Percentiles rank a stretch among this genome's conserved stretches.
Evolutionary conservation across 2,113 vertebrate genomes (phyloP).

Genomic region (Paracyprichromis sp.): DNA sequence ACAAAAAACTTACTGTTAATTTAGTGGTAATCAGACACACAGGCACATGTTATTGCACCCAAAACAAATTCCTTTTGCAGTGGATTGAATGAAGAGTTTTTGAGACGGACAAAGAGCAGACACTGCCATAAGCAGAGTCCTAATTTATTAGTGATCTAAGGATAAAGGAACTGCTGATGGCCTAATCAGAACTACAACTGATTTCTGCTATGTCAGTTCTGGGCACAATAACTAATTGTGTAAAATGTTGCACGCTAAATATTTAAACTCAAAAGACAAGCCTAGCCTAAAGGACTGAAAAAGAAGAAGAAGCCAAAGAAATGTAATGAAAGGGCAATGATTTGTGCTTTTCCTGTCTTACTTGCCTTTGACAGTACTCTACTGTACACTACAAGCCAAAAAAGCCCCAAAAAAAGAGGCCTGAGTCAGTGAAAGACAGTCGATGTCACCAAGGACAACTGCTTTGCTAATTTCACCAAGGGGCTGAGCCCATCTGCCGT

Average conservation of each 20-base stretch:
- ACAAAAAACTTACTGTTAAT: not conserved
- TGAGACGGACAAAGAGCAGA: not conserved
- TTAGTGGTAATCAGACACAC: not conserved
- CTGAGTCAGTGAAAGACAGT: not conserved
- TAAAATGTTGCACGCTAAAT: not conserved
- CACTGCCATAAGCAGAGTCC: not conserved
- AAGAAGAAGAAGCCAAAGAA: not conserved
- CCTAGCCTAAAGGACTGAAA: not conserved
- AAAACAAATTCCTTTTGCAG: not conserved
- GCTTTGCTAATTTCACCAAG: conserved; percentile 1
- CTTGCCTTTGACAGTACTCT: not conserved
- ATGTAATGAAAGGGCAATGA: rapidly evolving
- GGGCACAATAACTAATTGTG: not conserved
- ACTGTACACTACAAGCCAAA: not conserved
- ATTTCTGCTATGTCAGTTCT: not conserved
- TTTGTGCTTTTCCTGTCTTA: not conserved
- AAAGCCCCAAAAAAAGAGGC: not conserved
- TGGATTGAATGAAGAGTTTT: not conserved
- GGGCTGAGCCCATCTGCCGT: not conserved
- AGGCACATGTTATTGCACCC: not conserved
- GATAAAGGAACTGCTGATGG: not conserved
- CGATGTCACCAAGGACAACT: conserved; percentile 20
- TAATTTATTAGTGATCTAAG: not conserved
- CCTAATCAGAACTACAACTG: not conserved
- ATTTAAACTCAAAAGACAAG: not conserved